Percentiles rank a stretch among this genome's conserved stretches.
phyloP scores from a whole-genome alignment of 2,113 vertebrate species.

The Lophotis ruficrista region DNA sequence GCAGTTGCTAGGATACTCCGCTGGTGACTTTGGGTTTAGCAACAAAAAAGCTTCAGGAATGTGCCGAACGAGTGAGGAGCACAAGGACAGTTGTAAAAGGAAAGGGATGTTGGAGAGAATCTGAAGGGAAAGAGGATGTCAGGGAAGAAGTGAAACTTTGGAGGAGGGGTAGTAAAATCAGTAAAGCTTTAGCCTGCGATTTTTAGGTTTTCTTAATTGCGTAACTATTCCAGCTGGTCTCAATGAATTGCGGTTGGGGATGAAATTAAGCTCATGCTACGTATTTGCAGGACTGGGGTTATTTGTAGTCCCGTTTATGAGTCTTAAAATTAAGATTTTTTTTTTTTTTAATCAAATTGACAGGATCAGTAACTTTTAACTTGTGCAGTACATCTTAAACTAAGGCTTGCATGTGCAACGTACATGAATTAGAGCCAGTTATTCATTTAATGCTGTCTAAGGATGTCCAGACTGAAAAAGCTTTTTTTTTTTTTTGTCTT shows the following conservation, averaged over 20 bases:
- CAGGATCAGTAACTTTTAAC: neutral
- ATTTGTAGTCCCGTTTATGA: neutral
- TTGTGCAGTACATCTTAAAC: neutral
- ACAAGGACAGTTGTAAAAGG: neutral
- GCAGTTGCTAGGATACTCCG: constrained; percentile 54
- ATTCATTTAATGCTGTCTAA: neutral
- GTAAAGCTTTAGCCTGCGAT: neutral
- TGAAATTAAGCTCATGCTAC: neutral
- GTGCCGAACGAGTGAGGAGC: constrained; percentile 24
- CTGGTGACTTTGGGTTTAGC: constrained; percentile 18
- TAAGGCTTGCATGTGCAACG: neutral
- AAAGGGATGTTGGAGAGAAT: neutral
- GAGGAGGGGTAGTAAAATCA: too few species aligned
- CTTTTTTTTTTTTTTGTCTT: neutral
- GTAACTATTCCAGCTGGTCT: neutral
- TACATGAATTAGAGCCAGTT: neutral
- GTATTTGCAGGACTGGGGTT: neutral
- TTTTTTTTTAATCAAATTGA: neutral
- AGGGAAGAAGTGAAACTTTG: neutral
- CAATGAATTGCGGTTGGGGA: neutral
- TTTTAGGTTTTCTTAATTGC: neutral
- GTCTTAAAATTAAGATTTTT: neutral
- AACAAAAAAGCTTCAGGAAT: constrained; percentile 33
- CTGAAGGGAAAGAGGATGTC: neutral
- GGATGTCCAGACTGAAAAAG: neutral